Base-by-base conservation (phyloP, 30 jellyfish, hydroid and myxozoan species). In the Cassiopea xamachana region DNA sequence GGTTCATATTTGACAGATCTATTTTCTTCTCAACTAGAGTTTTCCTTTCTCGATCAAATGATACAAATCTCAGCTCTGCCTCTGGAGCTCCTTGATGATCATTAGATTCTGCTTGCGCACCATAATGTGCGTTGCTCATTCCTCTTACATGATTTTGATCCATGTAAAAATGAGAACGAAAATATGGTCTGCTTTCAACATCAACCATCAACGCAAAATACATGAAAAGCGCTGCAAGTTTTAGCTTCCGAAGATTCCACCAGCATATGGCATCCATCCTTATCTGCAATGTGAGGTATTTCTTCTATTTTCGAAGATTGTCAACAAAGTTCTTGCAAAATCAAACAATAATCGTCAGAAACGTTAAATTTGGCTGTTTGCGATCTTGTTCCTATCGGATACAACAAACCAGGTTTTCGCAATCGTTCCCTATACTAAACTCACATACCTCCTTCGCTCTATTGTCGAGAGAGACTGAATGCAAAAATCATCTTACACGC, bases 181-280 rank as follows among this genome's bases (percentile, higher is more conserved):
- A 82, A 59, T 62, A 67, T 1, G 90, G 90, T 15, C 90, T 82
- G 90, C 90, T 45, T 60, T 82, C 81, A 7, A 46, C 90, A 4
- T 64, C 27, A 14, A 64, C 64, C 7, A 55, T 9, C 43, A 64
- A 64, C 14, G 14, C 69, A 14, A 14, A 6, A 0, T 0, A 59
- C 14, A 59, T 6, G 8, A 14, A 6, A 2, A 9, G 19, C 43
- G 27, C 27, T 64, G 27, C 8, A 64, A 64, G 15, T 64, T 4
- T 64, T 64, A 5, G 74, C 74, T 17, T 9, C 6, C 74, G 74
- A 64, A 9, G 43, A 2, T 14, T 64, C 19, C 15, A 64, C 6
- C 74, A 64, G 43, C 74, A 64, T 5, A 17, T 4, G 2, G 6
- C 74, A 64, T 64, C 74, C 74, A 64, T 64, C 15, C 6, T 14